phyloP scores from a whole-genome alignment of 2,113 vertebrate species.

The Tricholaema leucomelas region DNA sequence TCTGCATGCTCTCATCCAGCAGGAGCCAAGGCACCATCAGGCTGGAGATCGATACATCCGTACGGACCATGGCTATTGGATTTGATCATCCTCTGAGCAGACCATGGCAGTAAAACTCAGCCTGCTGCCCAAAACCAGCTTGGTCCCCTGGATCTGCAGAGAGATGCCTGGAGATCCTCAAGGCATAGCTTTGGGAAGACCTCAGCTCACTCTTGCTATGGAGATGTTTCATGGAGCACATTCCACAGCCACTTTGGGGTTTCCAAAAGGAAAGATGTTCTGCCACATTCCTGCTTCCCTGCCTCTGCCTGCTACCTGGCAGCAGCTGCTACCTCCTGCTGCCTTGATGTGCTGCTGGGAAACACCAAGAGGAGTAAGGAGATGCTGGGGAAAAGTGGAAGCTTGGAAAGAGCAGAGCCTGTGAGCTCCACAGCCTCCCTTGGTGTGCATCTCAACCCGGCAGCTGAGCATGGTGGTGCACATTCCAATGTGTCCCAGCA shows the following conservation, averaged over 20 bases:
- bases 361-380: background rate
- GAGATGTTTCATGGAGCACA: accelerated
- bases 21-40: constrained; percentile 18
- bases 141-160: background rate
- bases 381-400: background rate
- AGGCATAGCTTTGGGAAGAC: background rate
- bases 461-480: background rate
- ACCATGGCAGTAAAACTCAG: background rate
- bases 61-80: background rate
- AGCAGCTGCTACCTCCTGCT: background rate
- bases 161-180: background rate
- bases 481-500: background rate
- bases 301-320: background rate
- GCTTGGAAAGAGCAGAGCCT: background rate
- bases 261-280: background rate
- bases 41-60: background rate
- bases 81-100: background rate
- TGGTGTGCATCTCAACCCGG: background rate
- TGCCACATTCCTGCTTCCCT: background rate
- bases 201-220: background rate
- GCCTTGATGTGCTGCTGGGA: accelerated
- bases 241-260: background rate
- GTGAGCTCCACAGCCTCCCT: accelerated
- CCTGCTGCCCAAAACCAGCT: background rate
- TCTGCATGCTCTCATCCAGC: background rate